Percentiles rank a stretch among this genome's conserved stretches.
These are phyloP conservation scores for Heterodera carotae DNA, from an alignment of 1,140 invertebrate species.

Conservation along the genomic window DNA sequence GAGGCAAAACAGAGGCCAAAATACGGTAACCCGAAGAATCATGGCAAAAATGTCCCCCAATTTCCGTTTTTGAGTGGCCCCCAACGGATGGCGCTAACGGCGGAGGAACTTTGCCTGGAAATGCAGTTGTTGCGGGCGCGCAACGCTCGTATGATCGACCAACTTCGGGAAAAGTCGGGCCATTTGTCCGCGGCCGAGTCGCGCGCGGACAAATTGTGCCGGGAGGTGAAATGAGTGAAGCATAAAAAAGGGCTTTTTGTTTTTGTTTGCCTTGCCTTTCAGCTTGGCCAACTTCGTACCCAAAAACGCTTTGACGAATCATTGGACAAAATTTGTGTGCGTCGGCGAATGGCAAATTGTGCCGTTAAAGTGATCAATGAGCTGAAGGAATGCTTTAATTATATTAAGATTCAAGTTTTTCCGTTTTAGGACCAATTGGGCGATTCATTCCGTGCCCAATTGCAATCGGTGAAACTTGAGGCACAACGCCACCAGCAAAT, in stretches of 20 bases:
- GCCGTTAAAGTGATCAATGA: neutral
- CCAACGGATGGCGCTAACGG: neutral
- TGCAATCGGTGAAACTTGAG: constrained; percentile 38
- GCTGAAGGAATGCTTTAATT: neutral
- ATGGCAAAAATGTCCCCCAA: no score
- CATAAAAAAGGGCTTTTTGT: neutral
- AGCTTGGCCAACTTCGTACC: constrained; percentile 22
- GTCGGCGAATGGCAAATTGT: neutral
- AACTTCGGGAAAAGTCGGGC: constrained; percentile 42
- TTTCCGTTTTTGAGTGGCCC: neutral
- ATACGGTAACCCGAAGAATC: neutral
- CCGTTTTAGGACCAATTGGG: neutral
- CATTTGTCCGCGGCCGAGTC: constrained; percentile 32
- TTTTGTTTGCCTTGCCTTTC: neutral
- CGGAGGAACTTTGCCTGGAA: neutral
- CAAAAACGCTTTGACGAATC: constrained; percentile 4
- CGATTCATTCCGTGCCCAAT: constrained; percentile 16
- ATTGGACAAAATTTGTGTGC: neutral
- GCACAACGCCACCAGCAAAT: constrained; percentile 38
- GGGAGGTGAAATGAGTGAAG: constrained; percentile 31
- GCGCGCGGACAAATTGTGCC: constrained; percentile 27
- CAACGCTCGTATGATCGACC: constrained; percentile 40
- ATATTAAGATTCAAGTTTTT: constrained; percentile 32
- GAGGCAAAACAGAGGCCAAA: constrained; percentile 23
- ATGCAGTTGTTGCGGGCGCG: constrained; percentile 30